These are phyloP conservation scores for Dryococelus australis DNA, from an alignment of 2,888 invertebrate species.

Conservation along the genomic window DNA sequence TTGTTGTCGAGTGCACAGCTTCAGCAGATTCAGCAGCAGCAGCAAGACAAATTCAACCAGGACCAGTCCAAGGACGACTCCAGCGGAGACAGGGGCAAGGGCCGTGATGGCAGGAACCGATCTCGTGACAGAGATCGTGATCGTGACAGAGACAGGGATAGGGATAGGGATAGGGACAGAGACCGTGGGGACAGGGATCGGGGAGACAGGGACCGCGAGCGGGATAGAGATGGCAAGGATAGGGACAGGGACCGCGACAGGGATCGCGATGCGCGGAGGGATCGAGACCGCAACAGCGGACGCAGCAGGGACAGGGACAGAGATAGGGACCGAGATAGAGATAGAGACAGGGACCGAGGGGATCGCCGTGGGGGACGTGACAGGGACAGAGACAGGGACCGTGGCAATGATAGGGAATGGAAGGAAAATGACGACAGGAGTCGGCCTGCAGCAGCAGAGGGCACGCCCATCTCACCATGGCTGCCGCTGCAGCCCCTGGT, in stretches of 20 bases:
- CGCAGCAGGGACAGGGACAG: slow-evolving; percentile 51
- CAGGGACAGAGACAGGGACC: slow-evolving; percentile 50
- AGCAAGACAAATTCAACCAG: slow-evolving; percentile 21
- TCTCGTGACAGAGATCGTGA: slow-evolving; percentile 45
- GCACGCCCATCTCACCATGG: slow-evolving; percentile 33
- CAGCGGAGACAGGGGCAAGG: slow-evolving; percentile 51
- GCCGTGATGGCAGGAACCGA: slow-evolving; percentile 48
- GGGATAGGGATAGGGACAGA: slow-evolving; percentile 47
- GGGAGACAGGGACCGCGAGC: slow-evolving; percentile 54
- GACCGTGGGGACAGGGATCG: slow-evolving; percentile 50
- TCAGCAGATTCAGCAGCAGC: slow-evolving; percentile 35
- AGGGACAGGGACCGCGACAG: slow-evolving; percentile 49
- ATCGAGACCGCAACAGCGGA: slow-evolving; percentile 48
- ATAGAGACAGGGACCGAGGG: slow-evolving; percentile 51
- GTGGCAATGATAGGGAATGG: slow-evolving; percentile 45
- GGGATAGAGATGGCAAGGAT: slow-evolving; percentile 43
- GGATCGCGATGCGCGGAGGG: slow-evolving; percentile 45
- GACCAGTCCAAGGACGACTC: slow-evolving; percentile 37
- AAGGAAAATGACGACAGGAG: slow-evolving; percentile 32
- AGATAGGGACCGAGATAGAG: slow-evolving; percentile 47
- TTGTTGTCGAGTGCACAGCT: slow-evolving; percentile 23
- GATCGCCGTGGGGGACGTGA: slow-evolving; percentile 49
- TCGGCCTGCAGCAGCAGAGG: slow-evolving; percentile 23
- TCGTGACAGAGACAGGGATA: slow-evolving; percentile 37
- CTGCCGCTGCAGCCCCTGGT: slow-evolving; percentile 10